A percentile compares a stretch with the other conserved stretches of the same genome.
These are phyloP conservation scores for Adineta ricciae DNA, from an alignment of 2,888 invertebrate genomes.

Conservation along the genomic window DNA sequence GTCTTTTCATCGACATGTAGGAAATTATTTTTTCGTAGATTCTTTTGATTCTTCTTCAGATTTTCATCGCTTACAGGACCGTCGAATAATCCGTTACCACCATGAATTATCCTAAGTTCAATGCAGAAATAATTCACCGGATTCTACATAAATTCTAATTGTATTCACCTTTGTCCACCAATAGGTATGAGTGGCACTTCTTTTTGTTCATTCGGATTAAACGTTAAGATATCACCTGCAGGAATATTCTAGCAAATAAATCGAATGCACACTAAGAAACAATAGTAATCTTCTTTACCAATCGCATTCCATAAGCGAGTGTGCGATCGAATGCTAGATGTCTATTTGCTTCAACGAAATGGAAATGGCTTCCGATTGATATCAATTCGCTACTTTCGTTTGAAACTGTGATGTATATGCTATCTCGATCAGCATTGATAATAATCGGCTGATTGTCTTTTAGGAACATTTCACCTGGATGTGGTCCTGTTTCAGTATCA, in stretches of 20 bases:
- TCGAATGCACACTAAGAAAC: neutral
- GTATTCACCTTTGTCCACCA: conserved; percentile 41
- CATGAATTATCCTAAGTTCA: conserved; percentile 40
- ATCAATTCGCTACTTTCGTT: conserved; percentile 45
- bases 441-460: conserved; percentile 35
- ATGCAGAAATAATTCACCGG: neutral
- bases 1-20: conserved; percentile 37
- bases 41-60: conserved; percentile 38
- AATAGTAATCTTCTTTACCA: conserved; percentile 38
- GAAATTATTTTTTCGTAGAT: conserved; percentile 37
- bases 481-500: conserved; percentile 36
- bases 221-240: conserved; percentile 44
- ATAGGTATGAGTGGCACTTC: conserved; percentile 43
- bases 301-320: conserved; percentile 43
- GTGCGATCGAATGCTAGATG: conserved; percentile 43
- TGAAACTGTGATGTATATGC: conserved; percentile 39
- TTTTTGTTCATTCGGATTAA: conserved; percentile 45
- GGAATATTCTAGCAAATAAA: conserved; percentile 41
- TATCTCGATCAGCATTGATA: conserved; percentile 39
- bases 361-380: conserved; percentile 46
- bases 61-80: conserved; percentile 38
- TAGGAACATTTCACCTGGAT: conserved; percentile 39
- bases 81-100: conserved; percentile 44
- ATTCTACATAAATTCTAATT: neutral
- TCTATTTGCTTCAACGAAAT: conserved; percentile 46